Conservation (phyloP, 2,888 invertebrate genomes). For the Erpobdella octoculata region DNA sequence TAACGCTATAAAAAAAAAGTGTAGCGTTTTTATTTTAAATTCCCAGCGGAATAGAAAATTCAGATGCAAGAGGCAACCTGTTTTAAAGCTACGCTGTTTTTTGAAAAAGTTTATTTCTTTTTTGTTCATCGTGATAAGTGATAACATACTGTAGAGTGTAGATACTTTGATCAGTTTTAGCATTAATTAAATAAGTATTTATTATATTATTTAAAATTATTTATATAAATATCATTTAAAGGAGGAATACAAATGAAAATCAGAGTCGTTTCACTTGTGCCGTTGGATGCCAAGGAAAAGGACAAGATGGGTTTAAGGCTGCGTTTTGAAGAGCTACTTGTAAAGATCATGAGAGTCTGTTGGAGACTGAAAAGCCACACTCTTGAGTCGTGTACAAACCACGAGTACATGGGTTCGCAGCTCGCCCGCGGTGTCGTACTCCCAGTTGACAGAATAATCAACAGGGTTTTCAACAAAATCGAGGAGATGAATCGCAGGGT, state of each 20-base stretch:
- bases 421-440: constrained; percentile 27
- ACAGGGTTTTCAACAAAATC: constrained; percentile 28
- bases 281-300: constrained; percentile 31
- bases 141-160: no score
- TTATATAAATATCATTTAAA: no score
- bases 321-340: constrained; percentile 32
- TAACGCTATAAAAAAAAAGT: no score
- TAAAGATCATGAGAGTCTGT: constrained; percentile 34
- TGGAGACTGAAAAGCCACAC: constrained; percentile 38
- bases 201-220: background rate
- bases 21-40: no score
- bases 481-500: constrained; percentile 34
- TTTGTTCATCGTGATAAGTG: no score
- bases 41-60: no score
- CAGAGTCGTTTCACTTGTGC: constrained; percentile 21
- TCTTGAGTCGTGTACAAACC: constrained; percentile 32
- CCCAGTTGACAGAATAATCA: constrained; percentile 32
- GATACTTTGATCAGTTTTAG: no score
- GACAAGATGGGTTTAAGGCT: constrained; percentile 29
- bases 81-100: no score
- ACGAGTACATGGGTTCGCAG: constrained; percentile 24
- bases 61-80: no score
- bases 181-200: no score
- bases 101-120: no score
- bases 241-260: constrained; percentile 27